Evolutionary conservation across 2,888 invertebrate species (phyloP), one percentile per base, ranked within the genome.

Genomic region (Galeopsomyia nigrocyanea): DNA sequence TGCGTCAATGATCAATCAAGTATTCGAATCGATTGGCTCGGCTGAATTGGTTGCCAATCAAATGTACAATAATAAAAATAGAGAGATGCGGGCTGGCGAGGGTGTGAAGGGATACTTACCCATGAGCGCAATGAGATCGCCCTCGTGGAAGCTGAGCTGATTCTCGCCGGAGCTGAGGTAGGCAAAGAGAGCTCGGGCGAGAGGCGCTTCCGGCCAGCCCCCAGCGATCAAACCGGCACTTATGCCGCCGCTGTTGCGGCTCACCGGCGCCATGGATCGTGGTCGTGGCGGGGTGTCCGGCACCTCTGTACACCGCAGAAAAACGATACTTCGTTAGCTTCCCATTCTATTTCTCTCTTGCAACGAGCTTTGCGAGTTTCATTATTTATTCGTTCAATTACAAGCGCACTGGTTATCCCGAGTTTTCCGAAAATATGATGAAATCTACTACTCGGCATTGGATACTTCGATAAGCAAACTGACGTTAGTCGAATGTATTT

Each of bases 81-180:
- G n/a, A n/a, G n/a, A n/a, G n/a, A n/a, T n/a, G n/a, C n/a, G n/a
- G n/a, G n/a, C n/a, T n/a, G n/a, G n/a, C n/a, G n/a, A n/a, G n/a
- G n/a, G n/a, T n/a, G n/a, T 53, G 17, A 17, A 53, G 53, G 7
- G 17, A 17, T 39, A 79, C 83, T 84, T 79, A 89, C 89, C 97
- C 80, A 96, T 92, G 77, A 97, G 87, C 9, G 95, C 93, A 69
- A 97, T 92, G 73, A 94, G 90, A 87, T 97, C 97, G 75, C 95
- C 95, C 87, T 96, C 96, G 76, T 94, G 92, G 88, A 97, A 97
- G 83, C 94, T 94, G 74, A 97, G 90, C 87, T 97, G 97, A 87
- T 96, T 96, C 83, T 96, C 97, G 7, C 96, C 91, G 76, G 95
- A 87, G 49, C 96, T 95, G 74, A 95, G 90, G 86, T 97, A 97